These are phyloP conservation scores for Oplegnathus fasciatus DNA, from an alignment of 2,113 vertebrate species.

Conservation along the genomic window DNA sequence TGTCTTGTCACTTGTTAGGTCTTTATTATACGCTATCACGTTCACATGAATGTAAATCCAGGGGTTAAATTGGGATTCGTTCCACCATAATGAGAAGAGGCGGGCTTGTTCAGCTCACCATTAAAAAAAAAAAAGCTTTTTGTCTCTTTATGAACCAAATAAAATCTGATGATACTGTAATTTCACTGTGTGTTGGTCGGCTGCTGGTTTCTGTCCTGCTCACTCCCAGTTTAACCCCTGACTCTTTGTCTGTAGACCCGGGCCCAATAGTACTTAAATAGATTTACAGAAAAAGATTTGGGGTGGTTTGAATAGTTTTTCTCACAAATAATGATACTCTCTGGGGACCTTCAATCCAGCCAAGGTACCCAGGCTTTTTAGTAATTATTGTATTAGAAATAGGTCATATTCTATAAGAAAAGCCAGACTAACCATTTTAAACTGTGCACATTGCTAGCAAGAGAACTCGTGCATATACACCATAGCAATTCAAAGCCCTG, in stretches of 20 bases:
- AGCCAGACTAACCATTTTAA: neutral
- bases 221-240: constrained; percentile 80
- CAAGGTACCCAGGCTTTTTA: neutral
- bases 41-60: constrained; percentile 80
- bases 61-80: constrained; percentile 77
- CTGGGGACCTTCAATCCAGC: neutral
- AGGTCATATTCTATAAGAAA: neutral
- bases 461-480: constrained; percentile 4
- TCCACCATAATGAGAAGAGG: constrained; percentile 30
- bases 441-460: neutral
- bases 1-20: constrained; percentile 70
- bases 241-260: constrained; percentile 31
- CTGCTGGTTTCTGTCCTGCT: constrained; percentile 67
- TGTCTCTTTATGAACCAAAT: constrained; percentile 78
- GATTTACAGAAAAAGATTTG: neutral
- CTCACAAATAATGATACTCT: neutral
- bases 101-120: constrained; percentile 24
- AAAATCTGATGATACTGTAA: constrained; percentile 70
- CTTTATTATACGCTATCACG: constrained; percentile 55
- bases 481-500: neutral
- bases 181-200: constrained; percentile 66
- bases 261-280: constrained; percentile 33
- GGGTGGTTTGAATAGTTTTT: neutral
- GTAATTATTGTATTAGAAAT: neutral
- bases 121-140: constrained; percentile 31